These are phyloP conservation scores for Pteria penguin DNA, from an alignment of 2,888 invertebrate genomes.

Conservation along the genomic window DNA sequence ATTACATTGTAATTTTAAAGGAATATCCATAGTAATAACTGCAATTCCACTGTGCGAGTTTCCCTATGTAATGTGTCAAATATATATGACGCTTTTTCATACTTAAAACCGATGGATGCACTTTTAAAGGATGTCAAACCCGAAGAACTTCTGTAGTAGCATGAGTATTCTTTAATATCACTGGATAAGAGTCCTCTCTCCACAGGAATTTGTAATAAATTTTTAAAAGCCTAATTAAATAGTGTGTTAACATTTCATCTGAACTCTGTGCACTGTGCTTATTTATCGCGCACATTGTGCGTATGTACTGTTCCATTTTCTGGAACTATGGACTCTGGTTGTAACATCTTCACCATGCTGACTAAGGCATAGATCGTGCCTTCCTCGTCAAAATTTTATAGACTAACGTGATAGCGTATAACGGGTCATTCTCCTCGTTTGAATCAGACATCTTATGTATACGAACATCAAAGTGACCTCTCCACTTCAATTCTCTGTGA, in stretches of 20 bases:
- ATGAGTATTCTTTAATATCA: not conserved
- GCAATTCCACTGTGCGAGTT: too few relatives aligned
- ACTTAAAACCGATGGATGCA: not conserved
- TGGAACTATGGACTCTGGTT: conserved; percentile 4
- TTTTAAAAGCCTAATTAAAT: not conserved
- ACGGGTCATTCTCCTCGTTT: not conserved
- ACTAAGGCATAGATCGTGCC: not conserved
- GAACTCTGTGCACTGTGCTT: not conserved
- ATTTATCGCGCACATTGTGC: conserved; percentile 9
- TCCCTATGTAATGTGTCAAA: not conserved
- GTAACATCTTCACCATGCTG: not conserved
- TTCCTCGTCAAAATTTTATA: conserved; percentile 1
- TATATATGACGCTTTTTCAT: not conserved
- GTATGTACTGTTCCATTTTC: conserved; percentile 26
- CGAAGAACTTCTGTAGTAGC: not conserved
- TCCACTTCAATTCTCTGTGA: not conserved
- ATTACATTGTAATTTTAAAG: too few relatives aligned
- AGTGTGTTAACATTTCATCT: conserved; percentile 18
- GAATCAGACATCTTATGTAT: not conserved
- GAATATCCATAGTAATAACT: too few relatives aligned
- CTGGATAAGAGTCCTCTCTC: not conserved
- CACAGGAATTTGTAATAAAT: not conserved
- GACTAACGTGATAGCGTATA: not conserved
- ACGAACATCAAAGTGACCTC: conserved; percentile 3
- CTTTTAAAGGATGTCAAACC: not conserved